Evolutionary conservation across 2,113 vertebrate species (phyloP).

Genomic region (Ovibos moschatus): DNA sequence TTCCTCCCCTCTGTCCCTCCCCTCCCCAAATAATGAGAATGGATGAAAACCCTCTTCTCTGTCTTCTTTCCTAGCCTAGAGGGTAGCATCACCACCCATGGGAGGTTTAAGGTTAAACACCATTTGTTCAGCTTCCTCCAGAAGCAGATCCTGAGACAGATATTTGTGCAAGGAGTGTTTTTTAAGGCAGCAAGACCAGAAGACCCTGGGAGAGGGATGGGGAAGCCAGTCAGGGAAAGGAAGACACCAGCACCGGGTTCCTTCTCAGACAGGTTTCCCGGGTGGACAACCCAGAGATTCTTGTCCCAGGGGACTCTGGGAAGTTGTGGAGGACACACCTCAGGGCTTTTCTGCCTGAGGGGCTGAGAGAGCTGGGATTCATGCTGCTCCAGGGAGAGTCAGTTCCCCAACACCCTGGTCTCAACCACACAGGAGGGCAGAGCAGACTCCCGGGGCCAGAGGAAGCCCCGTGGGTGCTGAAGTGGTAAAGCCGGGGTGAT

Average conservation of each 20-base stretch:
- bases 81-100: accelerated
- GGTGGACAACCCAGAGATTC: not conserved
- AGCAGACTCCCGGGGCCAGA: not conserved
- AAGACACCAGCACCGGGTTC: not conserved
- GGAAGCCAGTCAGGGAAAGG: not conserved
- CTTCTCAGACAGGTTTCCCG: not conserved
- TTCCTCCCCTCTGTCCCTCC: not conserved
- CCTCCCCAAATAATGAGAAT: not conserved
- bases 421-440: not conserved
- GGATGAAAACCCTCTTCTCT: not conserved
- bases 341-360: not conserved
- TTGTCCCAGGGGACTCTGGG: not conserved
- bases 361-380: not conserved
- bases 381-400: not conserved
- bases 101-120: not conserved
- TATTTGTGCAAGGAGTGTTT: not conserved
- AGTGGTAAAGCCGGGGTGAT: not conserved
- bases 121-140: not conserved
- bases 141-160: not conserved
- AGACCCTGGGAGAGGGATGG: not conserved
- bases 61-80: not conserved
- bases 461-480: not conserved
- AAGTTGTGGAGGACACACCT: not conserved
- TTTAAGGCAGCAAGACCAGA: not conserved
- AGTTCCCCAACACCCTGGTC: no score